A percentile compares a stretch with the other conserved stretches of the same genome.
Evolutionary conservation across 2,888 invertebrate species (phyloP).

Genomic region (Drosophila flavopinicola): DNA sequence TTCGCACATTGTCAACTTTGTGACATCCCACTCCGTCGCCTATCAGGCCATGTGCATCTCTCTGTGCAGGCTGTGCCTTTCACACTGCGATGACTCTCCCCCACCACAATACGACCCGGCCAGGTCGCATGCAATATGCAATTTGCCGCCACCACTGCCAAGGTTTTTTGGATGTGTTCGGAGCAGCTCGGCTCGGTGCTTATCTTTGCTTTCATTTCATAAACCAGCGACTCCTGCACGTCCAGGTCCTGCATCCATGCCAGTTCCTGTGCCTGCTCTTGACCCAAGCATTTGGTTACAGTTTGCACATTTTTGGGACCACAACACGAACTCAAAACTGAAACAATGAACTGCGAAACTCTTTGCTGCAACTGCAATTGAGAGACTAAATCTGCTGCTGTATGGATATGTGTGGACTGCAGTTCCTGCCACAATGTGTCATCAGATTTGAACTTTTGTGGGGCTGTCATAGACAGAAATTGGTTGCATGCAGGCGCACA

Average conservation of each 20-base stretch:
- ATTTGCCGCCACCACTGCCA: conserved; percentile 67
- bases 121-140: conserved; percentile 67
- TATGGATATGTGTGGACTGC: conserved; percentile 50
- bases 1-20: conserved; percentile 82
- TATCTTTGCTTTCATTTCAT: conserved; percentile 79
- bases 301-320: conserved; percentile 68
- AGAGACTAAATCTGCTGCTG: conserved; percentile 42
- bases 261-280: conserved; percentile 21
- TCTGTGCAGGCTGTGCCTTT: conserved; percentile 40
- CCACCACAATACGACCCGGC: conserved; percentile 6
- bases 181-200: conserved; percentile 57
- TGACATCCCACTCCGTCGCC: conserved; percentile 45
- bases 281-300: conserved; percentile 60
- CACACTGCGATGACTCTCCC: conserved; percentile 25
- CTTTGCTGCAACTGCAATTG: conserved; percentile 72
- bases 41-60: conserved; percentile 61
- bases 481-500: conserved; percentile 66
- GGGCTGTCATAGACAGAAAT: conserved; percentile 74
- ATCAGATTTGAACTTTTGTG: conserved; percentile 75
- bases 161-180: conserved; percentile 49
- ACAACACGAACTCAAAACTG: conserved; percentile 63
- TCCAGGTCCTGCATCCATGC: conserved; percentile 25
- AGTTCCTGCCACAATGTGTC: conserved; percentile 75
- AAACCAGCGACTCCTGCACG: conserved; percentile 61
- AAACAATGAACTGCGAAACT: conserved; percentile 67